Evolutionary conservation across 1,140 invertebrate genomes (phyloP).

Genomic region (Nebria ingens): DNA sequence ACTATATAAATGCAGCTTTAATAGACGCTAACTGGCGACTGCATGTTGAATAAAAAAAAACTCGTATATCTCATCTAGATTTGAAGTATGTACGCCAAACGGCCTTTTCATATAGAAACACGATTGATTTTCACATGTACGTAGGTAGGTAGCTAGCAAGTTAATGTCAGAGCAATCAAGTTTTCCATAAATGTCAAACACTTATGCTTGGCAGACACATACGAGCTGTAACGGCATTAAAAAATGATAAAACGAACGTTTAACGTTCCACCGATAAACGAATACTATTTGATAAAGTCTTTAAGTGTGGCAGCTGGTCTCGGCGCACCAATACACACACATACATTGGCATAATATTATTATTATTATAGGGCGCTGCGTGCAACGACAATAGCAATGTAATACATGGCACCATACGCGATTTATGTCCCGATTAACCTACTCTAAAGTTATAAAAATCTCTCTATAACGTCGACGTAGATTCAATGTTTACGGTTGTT

Average conservation of each 20-base stretch:
- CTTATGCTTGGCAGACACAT: background rate
- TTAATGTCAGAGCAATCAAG: background rate
- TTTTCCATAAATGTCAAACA: constrained; percentile 6
- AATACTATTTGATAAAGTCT: constrained; percentile 3
- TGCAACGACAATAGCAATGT: constrained; percentile 3
- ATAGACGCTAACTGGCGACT: no score
- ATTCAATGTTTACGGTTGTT: constrained; percentile 2
- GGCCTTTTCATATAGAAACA: no score
- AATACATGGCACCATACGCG: background rate
- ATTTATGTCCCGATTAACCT: constrained; percentile 6
- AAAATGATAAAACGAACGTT: constrained; percentile 5
- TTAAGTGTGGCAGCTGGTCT: background rate
- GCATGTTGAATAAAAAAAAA: no score
- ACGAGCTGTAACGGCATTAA: constrained; percentile 2
- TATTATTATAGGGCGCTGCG: no score
- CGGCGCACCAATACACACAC: background rate
- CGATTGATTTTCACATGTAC: no score
- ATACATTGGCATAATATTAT: no score
- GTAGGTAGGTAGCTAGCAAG: no score
- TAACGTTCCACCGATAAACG: background rate
- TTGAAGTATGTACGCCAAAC: no score
- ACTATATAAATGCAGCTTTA: no score
- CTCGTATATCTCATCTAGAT: no score
- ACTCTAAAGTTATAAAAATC: constrained; percentile 9
- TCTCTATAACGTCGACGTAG: constrained; percentile 1